These are phyloP conservation scores for Dysmachus trigonus DNA, from an alignment of 2,888 invertebrate genomes.

Conservation along the genomic window DNA sequence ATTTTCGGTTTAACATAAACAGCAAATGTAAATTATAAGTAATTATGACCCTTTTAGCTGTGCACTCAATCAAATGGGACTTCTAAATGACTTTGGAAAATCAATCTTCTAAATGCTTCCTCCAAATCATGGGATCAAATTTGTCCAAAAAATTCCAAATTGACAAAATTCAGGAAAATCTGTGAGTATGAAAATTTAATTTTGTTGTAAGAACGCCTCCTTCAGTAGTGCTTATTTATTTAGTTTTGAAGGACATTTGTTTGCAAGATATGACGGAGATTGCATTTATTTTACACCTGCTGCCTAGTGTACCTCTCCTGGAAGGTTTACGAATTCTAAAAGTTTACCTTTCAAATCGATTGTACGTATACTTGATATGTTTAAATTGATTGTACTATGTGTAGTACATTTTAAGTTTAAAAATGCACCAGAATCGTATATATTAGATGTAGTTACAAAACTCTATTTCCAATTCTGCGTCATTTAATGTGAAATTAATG, in stretches of 20 bases:
- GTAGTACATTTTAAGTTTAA: neutral
- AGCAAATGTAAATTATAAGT: neutral
- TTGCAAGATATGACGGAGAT: neutral
- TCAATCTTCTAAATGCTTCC: neutral
- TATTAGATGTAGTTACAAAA: neutral
- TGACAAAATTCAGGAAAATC: neutral
- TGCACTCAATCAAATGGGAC: neutral
- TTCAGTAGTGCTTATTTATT: neutral
- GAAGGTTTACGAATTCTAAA: neutral
- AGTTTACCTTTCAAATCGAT: neutral
- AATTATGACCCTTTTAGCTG: neutral
- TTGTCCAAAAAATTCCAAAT: neutral
- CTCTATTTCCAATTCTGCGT: neutral
- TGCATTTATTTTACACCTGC: neutral
- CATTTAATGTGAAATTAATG: neutral
- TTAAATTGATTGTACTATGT: neutral
- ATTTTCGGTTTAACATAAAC: neutral
- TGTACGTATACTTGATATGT: neutral
- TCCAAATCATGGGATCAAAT: slow-evolving; percentile 4
- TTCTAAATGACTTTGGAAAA: neutral
- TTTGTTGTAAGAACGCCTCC: neutral
- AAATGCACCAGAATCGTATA: neutral
- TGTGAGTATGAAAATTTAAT: neutral
- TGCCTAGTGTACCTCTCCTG: neutral
- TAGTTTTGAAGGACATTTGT: neutral